Evolutionary conservation across 2,797 vertebrate species (phyloP), one percentile per base, ranked within the genome.

Genomic region (Hypotaenidia okinawae): DNA sequence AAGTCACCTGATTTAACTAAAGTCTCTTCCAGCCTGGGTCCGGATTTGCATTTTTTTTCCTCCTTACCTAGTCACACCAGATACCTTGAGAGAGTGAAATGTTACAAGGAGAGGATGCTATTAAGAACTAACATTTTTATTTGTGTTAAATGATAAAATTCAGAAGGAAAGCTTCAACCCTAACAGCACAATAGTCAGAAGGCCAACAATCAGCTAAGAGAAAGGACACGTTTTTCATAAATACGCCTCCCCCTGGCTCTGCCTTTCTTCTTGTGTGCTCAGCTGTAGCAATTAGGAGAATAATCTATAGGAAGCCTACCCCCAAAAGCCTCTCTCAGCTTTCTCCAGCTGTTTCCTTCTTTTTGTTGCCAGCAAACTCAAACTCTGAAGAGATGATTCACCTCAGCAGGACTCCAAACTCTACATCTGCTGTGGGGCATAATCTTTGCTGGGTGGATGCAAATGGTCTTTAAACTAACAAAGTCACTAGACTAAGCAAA

Each of bases 201-300:
- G 74, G 90, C 84, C 82, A 86, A 91, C 85, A 78, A 58, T 39
- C 54, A 68, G 85, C 86, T 32, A 30, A 59, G 69, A 89, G 73
- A 95, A 95, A 89, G 90, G 82, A 88, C 63, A 58, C 43, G 68
- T 39, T 96, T 93, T 95, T 74, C 96, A 97, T 58, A 86, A 75
- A 95, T 73, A 76, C 27, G 75, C 83, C 84, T 95, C 94, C 96
- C 91, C 77, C 47, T 69, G 64, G 93, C 93, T 96, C 74, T 97
- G 93, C 82, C 92, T 97, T 94, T 97, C 91, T 97, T 97, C 93
- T 94, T 87, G 76, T 93, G 87, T 89, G 95, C 94, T 97, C 97
- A 96, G 96, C 94, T 97, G 94, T 73, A 96, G 94, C 95, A 97
- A 97, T 97, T 97, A 97, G 93, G 94, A 87, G 63, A 78, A 95